Conservation (phyloP, 1,140 invertebrate species). For the Melipona quadrifasciata region DNA sequence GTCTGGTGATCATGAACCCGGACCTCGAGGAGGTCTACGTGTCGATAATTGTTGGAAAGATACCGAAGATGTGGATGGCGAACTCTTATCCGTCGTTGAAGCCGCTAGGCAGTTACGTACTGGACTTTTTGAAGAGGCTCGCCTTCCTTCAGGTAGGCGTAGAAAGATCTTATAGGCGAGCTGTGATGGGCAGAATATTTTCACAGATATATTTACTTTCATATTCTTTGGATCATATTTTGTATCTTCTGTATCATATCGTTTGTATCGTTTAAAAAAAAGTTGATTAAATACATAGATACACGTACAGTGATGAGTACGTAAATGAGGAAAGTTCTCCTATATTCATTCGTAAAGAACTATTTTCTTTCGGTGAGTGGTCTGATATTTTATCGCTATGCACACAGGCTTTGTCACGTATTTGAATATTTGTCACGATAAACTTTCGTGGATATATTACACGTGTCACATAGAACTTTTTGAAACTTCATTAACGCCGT, state of each 20-base stretch:
- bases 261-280: too few relatives aligned
- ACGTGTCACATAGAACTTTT: neutral
- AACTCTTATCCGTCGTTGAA: slow-evolving; percentile 97
- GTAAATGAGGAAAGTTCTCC: too few relatives aligned
- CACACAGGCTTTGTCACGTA: neutral
- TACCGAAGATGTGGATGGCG: slow-evolving; percentile 91
- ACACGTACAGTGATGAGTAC: too few relatives aligned
- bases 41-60: slow-evolving; percentile 92
- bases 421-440: neutral
- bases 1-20: slow-evolving; percentile 91
- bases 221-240: too few relatives aligned
- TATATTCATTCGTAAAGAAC: too few relatives aligned
- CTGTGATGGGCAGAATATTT: neutral
- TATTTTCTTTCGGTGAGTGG: neutral
- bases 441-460: neutral
- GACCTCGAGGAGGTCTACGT: slow-evolving; percentile 93
- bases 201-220: too few relatives aligned
- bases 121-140: slow-evolving; percentile 91
- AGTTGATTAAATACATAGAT: too few relatives aligned
- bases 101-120: slow-evolving; percentile 94
- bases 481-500: neutral
- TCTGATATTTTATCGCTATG: neutral
- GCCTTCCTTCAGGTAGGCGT: slow-evolving; percentile 88
- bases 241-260: too few relatives aligned
- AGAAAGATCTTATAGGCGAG: neutral